Percentiles rank a stretch among this genome's conserved stretches.
These are phyloP conservation scores for Rhincodon typus DNA, from an alignment of 2,797 vertebrate genomes.

Conservation along the genomic window DNA sequence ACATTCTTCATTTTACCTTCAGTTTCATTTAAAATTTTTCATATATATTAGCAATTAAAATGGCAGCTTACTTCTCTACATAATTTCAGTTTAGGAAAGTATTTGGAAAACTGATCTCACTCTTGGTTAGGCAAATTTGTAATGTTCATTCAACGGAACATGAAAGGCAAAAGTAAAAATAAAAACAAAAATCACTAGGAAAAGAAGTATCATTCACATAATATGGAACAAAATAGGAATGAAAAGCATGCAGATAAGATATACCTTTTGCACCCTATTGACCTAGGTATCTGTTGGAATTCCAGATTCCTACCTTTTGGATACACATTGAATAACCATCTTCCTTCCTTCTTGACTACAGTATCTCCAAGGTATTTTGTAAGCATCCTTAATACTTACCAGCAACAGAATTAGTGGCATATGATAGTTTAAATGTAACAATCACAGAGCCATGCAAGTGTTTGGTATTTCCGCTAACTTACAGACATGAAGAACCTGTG, in stretches of 20 bases:
- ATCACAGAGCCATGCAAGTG: constrained; percentile 87
- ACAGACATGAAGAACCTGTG: constrained; percentile 73
- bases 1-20: neutral
- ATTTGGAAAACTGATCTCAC: neutral
- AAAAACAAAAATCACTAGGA: neutral
- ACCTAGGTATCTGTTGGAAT: neutral
- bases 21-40: neutral
- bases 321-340: constrained; percentile 97
- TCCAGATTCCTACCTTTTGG: constrained; percentile 57
- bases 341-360: constrained; percentile 79
- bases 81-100: neutral
- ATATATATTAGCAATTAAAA: neutral
- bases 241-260: neutral
- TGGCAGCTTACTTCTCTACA: neutral
- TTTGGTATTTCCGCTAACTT: constrained; percentile 84
- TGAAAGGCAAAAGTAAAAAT: neutral
- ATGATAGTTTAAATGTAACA: constrained; percentile 98
- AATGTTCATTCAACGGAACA: neutral
- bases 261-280: neutral
- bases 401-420: constrained; percentile 86
- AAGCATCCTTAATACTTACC: constrained; percentile 88
- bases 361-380: constrained; percentile 93
- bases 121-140: neutral
- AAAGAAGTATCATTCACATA: neutral
- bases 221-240: neutral